Evolutionary conservation across 2,113 vertebrate species (phyloP).

Genomic region (Polypterus bichir): DNA sequence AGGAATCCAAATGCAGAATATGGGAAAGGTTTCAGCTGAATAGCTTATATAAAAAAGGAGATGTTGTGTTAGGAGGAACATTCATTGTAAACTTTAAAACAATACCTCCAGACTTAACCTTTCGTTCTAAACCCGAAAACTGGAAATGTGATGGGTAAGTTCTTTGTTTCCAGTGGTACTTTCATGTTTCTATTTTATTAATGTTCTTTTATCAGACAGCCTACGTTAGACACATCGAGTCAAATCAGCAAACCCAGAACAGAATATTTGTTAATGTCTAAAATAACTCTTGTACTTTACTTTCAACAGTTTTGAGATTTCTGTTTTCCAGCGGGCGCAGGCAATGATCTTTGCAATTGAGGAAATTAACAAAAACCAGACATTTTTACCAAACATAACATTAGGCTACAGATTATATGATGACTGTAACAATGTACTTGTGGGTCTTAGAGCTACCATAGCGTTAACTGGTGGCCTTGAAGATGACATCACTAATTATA

Average conservation of each 20-base stretch:
- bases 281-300: too few relatives aligned
- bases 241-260: too few relatives aligned
- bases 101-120: neutral
- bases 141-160: neutral
- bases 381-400: slow-evolving; percentile 5
- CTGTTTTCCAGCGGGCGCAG: neutral
- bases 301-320: neutral
- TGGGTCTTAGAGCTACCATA: too few relatives aligned
- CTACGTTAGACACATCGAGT: too few relatives aligned
- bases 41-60: neutral
- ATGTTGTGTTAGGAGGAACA: neutral
- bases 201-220: too few relatives aligned
- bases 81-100: neutral
- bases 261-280: too few relatives aligned
- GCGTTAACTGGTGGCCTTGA: too few relatives aligned
- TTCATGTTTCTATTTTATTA: too few relatives aligned
- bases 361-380: slow-evolving; percentile 10
- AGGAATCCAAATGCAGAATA: neutral
- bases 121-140: neutral
- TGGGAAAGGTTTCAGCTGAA: neutral
- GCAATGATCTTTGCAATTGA: slow-evolving; percentile 10
- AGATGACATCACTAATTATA: too few relatives aligned
- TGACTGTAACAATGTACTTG: too few relatives aligned
- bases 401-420: slow-evolving; percentile 6
- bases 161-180: neutral